Evolutionary conservation across 92 coral and sea anemone species (phyloP).

Genomic region (Palythoa heliodiscus): DNA sequence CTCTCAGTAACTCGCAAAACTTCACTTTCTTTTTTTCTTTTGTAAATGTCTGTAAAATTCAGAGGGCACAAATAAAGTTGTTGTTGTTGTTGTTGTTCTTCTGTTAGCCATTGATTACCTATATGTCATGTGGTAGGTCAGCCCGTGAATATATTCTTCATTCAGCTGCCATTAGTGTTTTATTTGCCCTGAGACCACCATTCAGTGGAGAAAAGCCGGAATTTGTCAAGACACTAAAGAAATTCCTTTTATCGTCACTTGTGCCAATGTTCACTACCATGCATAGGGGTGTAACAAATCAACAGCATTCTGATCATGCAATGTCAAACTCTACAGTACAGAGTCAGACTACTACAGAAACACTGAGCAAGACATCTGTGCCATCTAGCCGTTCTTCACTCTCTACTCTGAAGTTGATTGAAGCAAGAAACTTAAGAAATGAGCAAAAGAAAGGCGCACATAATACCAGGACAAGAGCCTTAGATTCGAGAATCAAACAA

Average conservation of each 20-base stretch:
- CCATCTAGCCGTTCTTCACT: background rate
- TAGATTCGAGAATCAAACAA: background rate
- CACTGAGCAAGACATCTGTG: conserved; percentile 1
- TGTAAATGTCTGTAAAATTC: too few relatives aligned
- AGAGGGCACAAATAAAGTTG: too few relatives aligned
- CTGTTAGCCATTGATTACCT: background rate
- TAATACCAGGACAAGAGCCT: background rate
- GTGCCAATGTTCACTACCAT: too few relatives aligned
- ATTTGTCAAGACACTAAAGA: too few relatives aligned
- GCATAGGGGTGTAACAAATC: background rate
- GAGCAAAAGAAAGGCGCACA: conserved; percentile 5
- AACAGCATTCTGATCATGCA: conserved; percentile 4
- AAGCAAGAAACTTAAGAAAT: background rate
- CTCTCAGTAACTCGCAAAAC: too few relatives aligned
- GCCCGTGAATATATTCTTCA: background rate
- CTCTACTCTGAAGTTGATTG: conserved; percentile 1
- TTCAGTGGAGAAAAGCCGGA: background rate
- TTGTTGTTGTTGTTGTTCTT: too few relatives aligned
- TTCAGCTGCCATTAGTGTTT: background rate
- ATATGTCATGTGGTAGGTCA: background rate
- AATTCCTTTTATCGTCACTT: too few relatives aligned
- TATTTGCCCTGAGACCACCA: background rate
- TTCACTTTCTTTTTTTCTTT: too few relatives aligned
- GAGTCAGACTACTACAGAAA: background rate
- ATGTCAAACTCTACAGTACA: background rate